Evolutionary conservation across 2,797 vertebrate genomes (phyloP).

Genomic region (Natrix natrix): DNA sequence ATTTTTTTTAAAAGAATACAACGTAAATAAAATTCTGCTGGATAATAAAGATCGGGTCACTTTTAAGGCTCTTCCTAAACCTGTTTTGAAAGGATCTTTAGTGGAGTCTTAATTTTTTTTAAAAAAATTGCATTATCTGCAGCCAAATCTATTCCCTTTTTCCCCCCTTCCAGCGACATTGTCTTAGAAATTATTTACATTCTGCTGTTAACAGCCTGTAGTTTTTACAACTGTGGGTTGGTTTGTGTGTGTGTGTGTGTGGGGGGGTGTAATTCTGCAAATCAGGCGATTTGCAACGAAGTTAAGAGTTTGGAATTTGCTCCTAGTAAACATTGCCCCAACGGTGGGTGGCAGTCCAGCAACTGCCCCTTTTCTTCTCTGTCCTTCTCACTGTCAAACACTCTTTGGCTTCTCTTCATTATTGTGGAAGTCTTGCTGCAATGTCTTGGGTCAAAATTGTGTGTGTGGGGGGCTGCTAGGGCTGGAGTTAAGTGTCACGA

Average conservation of each 20-base stretch:
- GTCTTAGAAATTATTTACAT: not conserved
- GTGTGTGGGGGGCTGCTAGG: not conserved
- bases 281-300: not conserved
- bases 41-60: slow-evolving; percentile 73
- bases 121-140: slow-evolving; percentile 44
- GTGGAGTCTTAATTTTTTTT: slow-evolving; percentile 45
- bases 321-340: not conserved
- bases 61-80: slow-evolving; percentile 76
- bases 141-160: too few relatives aligned
- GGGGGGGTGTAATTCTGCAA: not conserved
- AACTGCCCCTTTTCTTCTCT: not conserved
- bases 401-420: too few relatives aligned
- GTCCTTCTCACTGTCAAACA: not conserved
- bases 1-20: slow-evolving; percentile 40
- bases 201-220: not conserved
- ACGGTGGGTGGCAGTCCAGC: too few relatives aligned
- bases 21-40: slow-evolving; percentile 65
- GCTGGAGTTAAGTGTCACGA: not conserved
- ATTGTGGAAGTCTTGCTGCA: too few relatives aligned
- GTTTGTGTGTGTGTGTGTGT: not conserved
- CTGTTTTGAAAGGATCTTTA: slow-evolving; percentile 81
- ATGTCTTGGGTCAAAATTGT: not conserved
- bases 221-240: not conserved
- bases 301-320: not conserved
- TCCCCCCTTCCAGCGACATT: too few relatives aligned